Evolutionary conservation across 2,888 invertebrate species (phyloP).

Genomic region (Ormyrus pomaceus): DNA sequence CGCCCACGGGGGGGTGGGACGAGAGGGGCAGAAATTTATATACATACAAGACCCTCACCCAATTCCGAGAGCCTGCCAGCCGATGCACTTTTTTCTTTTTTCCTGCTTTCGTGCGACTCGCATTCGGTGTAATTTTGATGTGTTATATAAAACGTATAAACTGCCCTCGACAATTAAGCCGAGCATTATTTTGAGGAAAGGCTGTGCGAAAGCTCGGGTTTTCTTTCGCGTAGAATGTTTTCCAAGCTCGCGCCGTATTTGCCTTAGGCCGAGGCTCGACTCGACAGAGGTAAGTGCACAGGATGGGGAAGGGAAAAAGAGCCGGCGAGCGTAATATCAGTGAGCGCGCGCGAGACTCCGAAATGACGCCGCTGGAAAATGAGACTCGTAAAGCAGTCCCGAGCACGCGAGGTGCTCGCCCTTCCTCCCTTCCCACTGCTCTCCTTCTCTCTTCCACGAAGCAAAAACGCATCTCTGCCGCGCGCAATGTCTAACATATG

Average conservation of each 20-base stretch:
- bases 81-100: too few species aligned
- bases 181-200: too few species aligned
- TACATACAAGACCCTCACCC: conserved; percentile 48
- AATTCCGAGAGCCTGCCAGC: conserved; percentile 34
- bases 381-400: conserved; percentile 70
- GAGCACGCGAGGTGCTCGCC: conserved; percentile 66
- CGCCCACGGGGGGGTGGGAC: neutral
- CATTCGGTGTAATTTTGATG: too few species aligned
- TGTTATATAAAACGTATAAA: too few species aligned
- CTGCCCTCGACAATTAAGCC: too few species aligned
- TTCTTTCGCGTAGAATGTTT: too few species aligned
- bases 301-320: neutral
- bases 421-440: neutral
- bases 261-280: too few species aligned
- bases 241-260: too few species aligned
- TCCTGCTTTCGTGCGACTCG: too few species aligned
- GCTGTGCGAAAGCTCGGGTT: too few species aligned
- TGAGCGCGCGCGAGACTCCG: neutral
- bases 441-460: conserved; percentile 37
- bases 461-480: conserved; percentile 32
- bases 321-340: neutral
- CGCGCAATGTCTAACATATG: conserved; percentile 37
- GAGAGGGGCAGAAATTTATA: conserved; percentile 9
- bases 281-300: too few species aligned
- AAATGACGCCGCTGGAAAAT: conserved; percentile 65